These are phyloP conservation scores for Microcebus tavaratra DNA, from an alignment of 2,113 vertebrate species.

Conservation along the genomic window DNA sequence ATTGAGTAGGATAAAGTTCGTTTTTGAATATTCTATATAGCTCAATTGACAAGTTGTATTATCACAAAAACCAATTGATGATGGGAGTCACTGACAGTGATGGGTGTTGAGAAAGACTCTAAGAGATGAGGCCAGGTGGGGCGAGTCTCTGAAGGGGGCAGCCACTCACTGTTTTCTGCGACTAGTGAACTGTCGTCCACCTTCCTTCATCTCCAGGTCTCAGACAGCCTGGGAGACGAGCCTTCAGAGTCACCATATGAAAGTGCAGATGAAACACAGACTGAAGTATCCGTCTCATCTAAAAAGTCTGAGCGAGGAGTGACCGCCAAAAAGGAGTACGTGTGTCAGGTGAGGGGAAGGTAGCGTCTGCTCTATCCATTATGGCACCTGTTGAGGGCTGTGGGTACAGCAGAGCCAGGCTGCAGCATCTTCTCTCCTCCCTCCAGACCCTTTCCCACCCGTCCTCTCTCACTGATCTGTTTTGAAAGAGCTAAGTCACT, in stretches of 20 bases:
- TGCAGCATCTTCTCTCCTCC: background rate
- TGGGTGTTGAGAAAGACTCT: background rate
- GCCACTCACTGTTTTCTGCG: background rate
- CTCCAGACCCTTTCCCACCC: background rate
- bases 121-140: background rate
- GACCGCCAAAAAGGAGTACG: slow-evolving; percentile 91
- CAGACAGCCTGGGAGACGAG: slow-evolving; percentile 89
- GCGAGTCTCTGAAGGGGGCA: background rate
- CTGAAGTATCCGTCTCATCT: slow-evolving; percentile 85
- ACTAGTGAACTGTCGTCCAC: slow-evolving; percentile 73
- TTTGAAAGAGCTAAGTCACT: background rate
- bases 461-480: background rate
- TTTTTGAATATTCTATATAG: background rate
- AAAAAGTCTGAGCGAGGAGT: slow-evolving; percentile 91
- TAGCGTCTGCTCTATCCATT: background rate
- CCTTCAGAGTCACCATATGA: slow-evolving; percentile 94
- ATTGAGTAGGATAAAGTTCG: background rate
- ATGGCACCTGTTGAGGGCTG: background rate
- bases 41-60: background rate
- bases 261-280: slow-evolving; percentile 92
- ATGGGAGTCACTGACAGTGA: background rate
- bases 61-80: background rate
- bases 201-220: slow-evolving; percentile 87
- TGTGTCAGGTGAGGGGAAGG: slow-evolving; percentile 92
- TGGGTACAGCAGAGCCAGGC: too few species aligned